Evolutionary conservation across 2,113 vertebrate genomes (phyloP).

Genomic region (zebrafish (Danio rerio)): DNA sequence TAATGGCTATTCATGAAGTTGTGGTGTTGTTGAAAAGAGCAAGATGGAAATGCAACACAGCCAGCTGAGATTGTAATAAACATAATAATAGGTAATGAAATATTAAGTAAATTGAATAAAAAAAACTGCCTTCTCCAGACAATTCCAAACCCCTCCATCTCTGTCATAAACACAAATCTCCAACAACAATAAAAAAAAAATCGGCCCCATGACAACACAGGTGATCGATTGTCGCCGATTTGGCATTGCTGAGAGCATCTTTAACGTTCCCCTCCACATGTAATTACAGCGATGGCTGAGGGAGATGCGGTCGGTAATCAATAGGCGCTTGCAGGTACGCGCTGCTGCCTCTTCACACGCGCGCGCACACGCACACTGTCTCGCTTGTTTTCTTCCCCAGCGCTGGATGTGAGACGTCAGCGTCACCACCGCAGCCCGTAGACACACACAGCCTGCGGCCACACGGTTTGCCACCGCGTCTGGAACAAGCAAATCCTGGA

Average conservation of each 20-base stretch:
- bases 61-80: constrained; percentile 2
- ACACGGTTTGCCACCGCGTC: constrained; percentile 46
- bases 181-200: not conserved
- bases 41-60: constrained; percentile 52
- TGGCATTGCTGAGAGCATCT: constrained; percentile 37
- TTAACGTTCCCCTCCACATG: constrained; percentile 52
- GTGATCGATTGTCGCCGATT: constrained; percentile 41
- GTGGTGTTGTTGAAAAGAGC: constrained; percentile 52
- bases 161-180: not conserved
- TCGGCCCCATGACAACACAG: constrained; percentile 17
- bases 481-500: constrained; percentile 56
- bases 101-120: not conserved
- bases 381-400: constrained; percentile 53
- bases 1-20: constrained; percentile 71
- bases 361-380: constrained; percentile 59
- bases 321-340: constrained; percentile 74
- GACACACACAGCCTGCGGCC: constrained; percentile 41
- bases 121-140: not conserved
- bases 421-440: constrained; percentile 47
- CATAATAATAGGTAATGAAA: too few relatives aligned
- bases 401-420: constrained; percentile 41
- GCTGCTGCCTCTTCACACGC: constrained; percentile 64
- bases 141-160: too few relatives aligned
- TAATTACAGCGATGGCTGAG: constrained; percentile 55
- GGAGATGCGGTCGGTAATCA: constrained; percentile 70